Base-by-base conservation (phyloP, 92 coral and sea anemone genomes). In the Siderastrea siderea region DNA sequence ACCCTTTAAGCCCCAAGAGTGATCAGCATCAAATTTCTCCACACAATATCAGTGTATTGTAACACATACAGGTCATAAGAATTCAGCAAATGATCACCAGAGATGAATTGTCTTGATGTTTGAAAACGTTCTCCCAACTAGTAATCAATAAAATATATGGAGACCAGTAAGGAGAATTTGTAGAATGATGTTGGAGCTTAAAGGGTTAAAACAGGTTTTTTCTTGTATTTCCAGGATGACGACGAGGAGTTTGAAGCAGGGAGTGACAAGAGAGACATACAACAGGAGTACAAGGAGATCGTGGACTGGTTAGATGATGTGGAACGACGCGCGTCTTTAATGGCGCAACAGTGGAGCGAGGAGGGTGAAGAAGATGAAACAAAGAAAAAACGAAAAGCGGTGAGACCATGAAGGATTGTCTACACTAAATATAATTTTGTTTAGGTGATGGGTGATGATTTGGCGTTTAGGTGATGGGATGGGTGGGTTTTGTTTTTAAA, bases 341-440 rank as follows among this genome's bases (percentile, higher is more conserved):
- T 95, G 98, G 98, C 94, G 82, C 87, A 94, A 61, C 91, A 94
- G 78, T 94, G 97, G 95, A 77, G 79, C 68, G 80, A 83, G 71
- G 94, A 86, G 12, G 90, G 75, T 5, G 86, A 93, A 74, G 93
- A 85, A 68, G 93, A 89, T 74, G 93, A 90, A 69, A 7, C 93
- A 3, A 68, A 49, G 77, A 75, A 72, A 66, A 62, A 77, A 87
- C 86, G 86, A 51, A 82, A 64, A 87, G 91, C 80, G 91, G 94
- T 91, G 75, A 87, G 93, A 13, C 19, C 4, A 4, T n/a, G 38
- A 17, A 15, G 47, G 62, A 19, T 52, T 19, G 14, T 79, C 55
- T 67, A 16, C 47, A 14, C 19, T 45, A 12, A 62, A 6, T 13
- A 14, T 2, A 12, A 67, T 3, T 43, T 15, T 5, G 10, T 53